Percentiles rank a stretch among this genome's conserved stretches.
These are phyloP conservation scores for Drosophila lacicola DNA, from an alignment of 2,888 invertebrate genomes.

Conservation along the genomic window DNA sequence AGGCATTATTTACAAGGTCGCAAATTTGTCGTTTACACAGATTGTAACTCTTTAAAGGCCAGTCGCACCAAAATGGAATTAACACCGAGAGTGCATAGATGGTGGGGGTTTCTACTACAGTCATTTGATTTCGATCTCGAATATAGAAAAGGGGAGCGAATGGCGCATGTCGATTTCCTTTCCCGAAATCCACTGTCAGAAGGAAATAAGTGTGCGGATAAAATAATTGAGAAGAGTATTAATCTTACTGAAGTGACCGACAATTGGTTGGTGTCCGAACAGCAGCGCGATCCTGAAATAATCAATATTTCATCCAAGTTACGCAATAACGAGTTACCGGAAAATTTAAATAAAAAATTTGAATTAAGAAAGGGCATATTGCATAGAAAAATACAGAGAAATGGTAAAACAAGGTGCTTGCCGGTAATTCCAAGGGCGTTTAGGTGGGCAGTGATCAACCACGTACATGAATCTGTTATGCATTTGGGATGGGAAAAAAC, in stretches of 20 bases:
- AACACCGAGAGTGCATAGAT: not conserved
- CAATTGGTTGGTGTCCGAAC: not conserved
- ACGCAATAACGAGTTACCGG: not conserved
- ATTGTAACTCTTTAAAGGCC: not conserved
- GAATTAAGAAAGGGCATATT: not conserved
- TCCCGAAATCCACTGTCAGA: not conserved
- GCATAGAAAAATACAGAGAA: not conserved
- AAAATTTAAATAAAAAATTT: not conserved
- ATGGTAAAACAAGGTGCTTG: not conserved
- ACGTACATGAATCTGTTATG: not conserved
- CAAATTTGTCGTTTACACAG: not conserved
- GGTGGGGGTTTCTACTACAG: constrained; percentile 1
- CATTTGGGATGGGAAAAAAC: not conserved
- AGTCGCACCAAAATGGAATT: not conserved
- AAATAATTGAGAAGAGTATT: not conserved
- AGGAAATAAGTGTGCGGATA: not conserved
- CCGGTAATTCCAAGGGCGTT: not conserved
- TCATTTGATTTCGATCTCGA: not conserved
- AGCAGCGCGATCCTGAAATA: not conserved
- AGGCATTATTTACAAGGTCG: not conserved
- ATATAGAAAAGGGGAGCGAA: not conserved
- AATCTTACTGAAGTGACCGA: constrained; percentile 1
- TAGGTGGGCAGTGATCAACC: constrained; percentile 1
- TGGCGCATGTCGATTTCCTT: not conserved
- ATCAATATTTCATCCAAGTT: not conserved